Base-by-base conservation (phyloP, 1,140 invertebrate genomes). In the Drosophila ogumai region DNA sequence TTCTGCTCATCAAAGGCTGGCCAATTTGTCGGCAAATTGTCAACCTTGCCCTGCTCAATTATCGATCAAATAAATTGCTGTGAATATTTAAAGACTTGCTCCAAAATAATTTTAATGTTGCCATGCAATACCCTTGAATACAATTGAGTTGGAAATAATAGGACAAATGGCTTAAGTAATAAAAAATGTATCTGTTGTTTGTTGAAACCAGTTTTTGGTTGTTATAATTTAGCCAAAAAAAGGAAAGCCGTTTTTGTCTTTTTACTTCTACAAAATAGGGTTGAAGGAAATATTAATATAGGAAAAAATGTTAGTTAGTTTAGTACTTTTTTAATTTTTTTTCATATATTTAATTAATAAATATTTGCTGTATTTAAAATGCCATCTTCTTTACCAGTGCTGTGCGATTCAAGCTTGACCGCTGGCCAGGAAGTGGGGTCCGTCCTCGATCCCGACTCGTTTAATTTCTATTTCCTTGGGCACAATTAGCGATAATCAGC, bases 401-500 rank as follows among this genome's bases (percentile, higher is more conserved):
- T 55, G 52, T 55, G 52, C 13, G 15, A 55, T 6, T n/a, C 15
- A n/a, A 22, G 52, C 34, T 36, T 38, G 52, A 54, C 52, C 52
- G 61, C 61, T 54, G 46, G 56, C 17, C 57, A 65, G 61, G 61
- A 65, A 61, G 34, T 63, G 40, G 22, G 34, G 19, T 28, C 60
- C 61, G 61, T 69, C 41, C 41, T 54, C 36, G 54, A 28, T 50
- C 50, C 75, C 36, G 57, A 56, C 61, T 73, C 63, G 67, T 85
- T 88, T 80, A 66, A 66, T 84, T 80, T 74, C 64, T 57, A 82
- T 82, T 87, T 80, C 84, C 84, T 72, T 69, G 69, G 58, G 69
- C 77, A 65, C 85, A 88, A 88, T 88, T 88, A 88, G 81, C 74
- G 74, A 75, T 90, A 90, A 84, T 88, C 85, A 88, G 85, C 72